Percentiles rank a stretch among this genome's conserved stretches.
Conservation (phyloP, 2,113 vertebrate species). For the Tupaia chinensis region DNA sequence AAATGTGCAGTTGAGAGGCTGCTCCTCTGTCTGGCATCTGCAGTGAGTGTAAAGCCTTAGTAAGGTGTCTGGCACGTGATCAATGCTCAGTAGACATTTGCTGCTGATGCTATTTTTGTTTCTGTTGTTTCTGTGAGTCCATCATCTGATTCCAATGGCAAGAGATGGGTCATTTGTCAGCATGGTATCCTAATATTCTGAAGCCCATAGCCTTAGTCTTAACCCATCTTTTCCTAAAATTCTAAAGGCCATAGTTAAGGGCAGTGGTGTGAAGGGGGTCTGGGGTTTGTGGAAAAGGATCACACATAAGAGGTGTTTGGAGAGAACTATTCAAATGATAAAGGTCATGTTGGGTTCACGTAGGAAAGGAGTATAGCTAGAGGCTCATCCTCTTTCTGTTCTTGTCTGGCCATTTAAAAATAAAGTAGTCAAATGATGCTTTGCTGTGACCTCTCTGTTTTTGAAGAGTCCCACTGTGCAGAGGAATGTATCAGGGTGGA, state of each 20-base stretch:
- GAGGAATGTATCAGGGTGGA: background rate
- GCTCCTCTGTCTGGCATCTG: background rate
- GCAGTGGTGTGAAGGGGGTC: too few relatives aligned
- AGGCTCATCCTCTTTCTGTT: background rate
- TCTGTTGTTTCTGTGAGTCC: background rate
- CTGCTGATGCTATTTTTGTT: background rate
- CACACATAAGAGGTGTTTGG: background rate
- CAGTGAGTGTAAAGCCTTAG: background rate
- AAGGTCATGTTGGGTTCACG: background rate
- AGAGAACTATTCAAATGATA: background rate
- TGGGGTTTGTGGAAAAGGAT: background rate
- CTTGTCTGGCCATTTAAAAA: background rate
- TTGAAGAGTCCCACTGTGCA: background rate
- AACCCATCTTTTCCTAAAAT: background rate
- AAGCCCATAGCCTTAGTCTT: background rate
- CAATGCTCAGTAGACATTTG: background rate
- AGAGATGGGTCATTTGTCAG: background rate
- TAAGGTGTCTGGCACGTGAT: fast-evolving
- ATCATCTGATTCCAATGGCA: background rate
- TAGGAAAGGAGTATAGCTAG: background rate
- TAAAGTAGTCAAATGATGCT: background rate
- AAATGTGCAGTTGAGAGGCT: background rate
- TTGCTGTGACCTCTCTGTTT: background rate
- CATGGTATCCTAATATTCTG: background rate
- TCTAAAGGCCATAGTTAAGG: background rate